These are phyloP conservation scores for Sinhomidia bicolor DNA, from an alignment of 2,888 invertebrate species.

Conservation along the genomic window DNA sequence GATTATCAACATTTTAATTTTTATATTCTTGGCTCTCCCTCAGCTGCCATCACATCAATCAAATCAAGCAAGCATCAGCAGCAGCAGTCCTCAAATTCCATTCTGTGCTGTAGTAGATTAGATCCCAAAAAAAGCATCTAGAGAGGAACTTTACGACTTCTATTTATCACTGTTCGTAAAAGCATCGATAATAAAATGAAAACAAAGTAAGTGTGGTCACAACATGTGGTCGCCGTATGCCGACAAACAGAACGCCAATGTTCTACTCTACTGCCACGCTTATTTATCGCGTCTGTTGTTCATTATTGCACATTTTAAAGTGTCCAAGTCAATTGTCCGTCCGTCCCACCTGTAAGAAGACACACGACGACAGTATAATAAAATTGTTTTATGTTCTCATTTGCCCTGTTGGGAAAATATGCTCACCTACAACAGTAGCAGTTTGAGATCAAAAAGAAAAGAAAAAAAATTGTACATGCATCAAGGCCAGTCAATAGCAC, in stretches of 20 bases:
- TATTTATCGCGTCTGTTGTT: not conserved
- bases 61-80: not conserved
- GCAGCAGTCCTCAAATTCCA: not conserved
- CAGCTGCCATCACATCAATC: not conserved
- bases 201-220: not conserved
- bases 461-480: too few species aligned
- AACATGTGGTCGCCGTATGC: conserved; percentile 42
- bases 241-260: not conserved
- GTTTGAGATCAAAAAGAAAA: too few species aligned
- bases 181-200: conserved; percentile 4
- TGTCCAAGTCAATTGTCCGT: conserved; percentile 23
- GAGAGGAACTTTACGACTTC: conserved; percentile 1
- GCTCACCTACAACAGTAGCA: too few species aligned
- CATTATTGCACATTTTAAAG: not conserved
- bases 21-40: not conserved
- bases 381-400: not conserved
- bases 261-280: not conserved
- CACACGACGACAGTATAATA: not conserved
- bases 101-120: too few species aligned
- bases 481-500: too few species aligned
- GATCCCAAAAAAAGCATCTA: not conserved
- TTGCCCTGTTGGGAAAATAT: not conserved
- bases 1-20: not conserved
- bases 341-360: not conserved
- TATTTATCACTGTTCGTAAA: not conserved